Evolutionary conservation across 2,797 vertebrate genomes (phyloP), one percentile per base, ranked within the genome.

Genomic region (Sciaenops ocellatus): DNA sequence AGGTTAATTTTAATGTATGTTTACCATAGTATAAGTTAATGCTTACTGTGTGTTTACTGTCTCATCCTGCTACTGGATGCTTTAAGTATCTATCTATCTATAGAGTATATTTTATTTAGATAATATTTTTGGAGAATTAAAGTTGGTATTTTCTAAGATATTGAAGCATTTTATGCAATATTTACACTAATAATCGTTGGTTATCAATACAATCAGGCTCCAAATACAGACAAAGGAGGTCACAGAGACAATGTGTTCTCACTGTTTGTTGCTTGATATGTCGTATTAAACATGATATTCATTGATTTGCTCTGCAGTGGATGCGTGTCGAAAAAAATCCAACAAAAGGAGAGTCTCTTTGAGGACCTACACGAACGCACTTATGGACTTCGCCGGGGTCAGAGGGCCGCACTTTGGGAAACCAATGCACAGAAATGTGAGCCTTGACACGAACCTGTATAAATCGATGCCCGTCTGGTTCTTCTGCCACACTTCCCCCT

Each of bases 401-500:
- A 38, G 17, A 16, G 47, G 16, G 54, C 48, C n/a, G 12, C 50
- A 46, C 44, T 30, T 28, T 62, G 12, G 12, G 5, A 46, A 30
- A 66, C 1, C 54, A 73, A 9, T 11, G 63, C 3, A 55, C 3
- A 47, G 12, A 75, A 65, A 86, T 50, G 16, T 22, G 67, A 76
- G 24, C 9, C 50, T 4, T 11, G 72, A 59, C 20, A 64, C 83
- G n/a, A 95, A 99, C 98, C 98, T 99, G 97, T 96, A 97, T 22
- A 91, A 12, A 62, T 94, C 79, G 82, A 94, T 92, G 20, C 96
- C 97, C 0, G 96, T 98, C 82, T 93, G 93, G 94, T 99, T 99
- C 92, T 89, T 96, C 68, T 86, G 94, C 97, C 97, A 99, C 34
- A 76, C 91, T 1, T 88, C 91, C 82, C 96, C 96, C 83, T 96